Base-by-base conservation (phyloP, 1,140 invertebrate genomes). In the Achatina immaculata region DNA sequence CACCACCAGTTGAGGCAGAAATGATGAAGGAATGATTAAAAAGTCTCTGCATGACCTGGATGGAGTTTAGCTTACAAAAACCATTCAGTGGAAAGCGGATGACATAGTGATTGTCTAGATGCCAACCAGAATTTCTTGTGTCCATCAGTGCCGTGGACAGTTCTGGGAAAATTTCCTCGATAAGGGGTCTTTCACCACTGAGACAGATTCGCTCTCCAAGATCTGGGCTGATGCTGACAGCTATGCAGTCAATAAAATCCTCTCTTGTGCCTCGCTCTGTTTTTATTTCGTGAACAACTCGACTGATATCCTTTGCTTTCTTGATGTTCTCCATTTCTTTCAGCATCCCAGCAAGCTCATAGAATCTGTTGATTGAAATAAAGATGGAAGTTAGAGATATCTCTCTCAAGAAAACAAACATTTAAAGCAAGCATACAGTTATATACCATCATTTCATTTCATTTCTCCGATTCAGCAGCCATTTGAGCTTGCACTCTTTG, bases 81-180 rank as follows among this genome's bases (percentile, higher is more conserved):
- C 96, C 96, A 90, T 98, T 98, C 19, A 98, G 91, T 1, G 96
- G 96, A 89, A 97, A 97, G 65, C 96, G 93, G 74, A 97, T 96
- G 16, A 97, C 95, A 91, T 96, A 95, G 48, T 95, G 93, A 58
- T 94, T 93, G 90, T 97, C 96, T 85, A 96, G 94, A 86, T 96
- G 95, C 95, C 96, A 97, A 6, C 90, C 95, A 38, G 95, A 95
- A 42, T 94, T 95, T 42, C 96, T 92, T 14, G 94, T 94, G 87
- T 96, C 95, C 92, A 96, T 94, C 62, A 96, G 93, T 0, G 95
- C 95, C 86, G 96, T 95, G 81, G 94, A 95, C 21, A 96, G 95
- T 90, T 97, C 96, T 0, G 96, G 96, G 89, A 97, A 97, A 31
- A 95, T 93, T 82, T 90, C 95, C 88, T 96, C 95, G n/a, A 96